These are phyloP conservation scores for Mizuhopecten yessoensis DNA, from an alignment of 1,140 invertebrate genomes.

Conservation along the genomic window DNA sequence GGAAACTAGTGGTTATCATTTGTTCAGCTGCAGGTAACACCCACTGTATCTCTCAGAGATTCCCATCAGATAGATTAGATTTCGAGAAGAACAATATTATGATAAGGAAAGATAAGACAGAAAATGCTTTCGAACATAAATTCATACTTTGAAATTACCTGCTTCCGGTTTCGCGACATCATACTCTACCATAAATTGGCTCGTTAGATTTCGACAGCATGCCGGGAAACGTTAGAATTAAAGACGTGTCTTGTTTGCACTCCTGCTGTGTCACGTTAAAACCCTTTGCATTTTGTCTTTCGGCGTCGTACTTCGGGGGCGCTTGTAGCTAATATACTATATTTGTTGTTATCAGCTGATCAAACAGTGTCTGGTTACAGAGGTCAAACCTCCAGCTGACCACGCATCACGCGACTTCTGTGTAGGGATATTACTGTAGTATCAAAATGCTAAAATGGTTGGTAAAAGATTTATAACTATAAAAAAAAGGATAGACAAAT, in stretches of 20 bases:
- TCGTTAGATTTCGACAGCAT: constrained; percentile 11
- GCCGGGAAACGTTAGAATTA: neutral
- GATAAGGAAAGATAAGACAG: neutral
- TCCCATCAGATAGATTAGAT: constrained; percentile 5
- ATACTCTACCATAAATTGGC: constrained; percentile 10
- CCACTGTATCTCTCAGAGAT: neutral
- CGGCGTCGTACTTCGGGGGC: neutral
- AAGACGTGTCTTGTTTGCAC: neutral
- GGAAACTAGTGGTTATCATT: neutral
- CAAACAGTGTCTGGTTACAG: neutral
- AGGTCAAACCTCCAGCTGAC: constrained; percentile 13
- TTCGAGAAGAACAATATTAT: constrained; percentile 33
- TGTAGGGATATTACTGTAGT: no score
- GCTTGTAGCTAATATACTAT: constrained; percentile 4
- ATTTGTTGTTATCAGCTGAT: neutral
- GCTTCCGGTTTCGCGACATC: constrained; percentile 11
- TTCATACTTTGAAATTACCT: neutral
- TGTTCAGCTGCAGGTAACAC: neutral
- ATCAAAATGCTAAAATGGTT: no score
- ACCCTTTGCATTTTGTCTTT: neutral
- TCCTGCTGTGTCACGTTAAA: neutral
- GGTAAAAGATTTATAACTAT: no score
- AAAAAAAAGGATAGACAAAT: no score
- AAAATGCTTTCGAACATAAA: neutral
- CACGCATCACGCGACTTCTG: neutral